phyloP scores from a whole-genome alignment of 2,888 invertebrate genomes.

The Dynastes hyllus region DNA sequence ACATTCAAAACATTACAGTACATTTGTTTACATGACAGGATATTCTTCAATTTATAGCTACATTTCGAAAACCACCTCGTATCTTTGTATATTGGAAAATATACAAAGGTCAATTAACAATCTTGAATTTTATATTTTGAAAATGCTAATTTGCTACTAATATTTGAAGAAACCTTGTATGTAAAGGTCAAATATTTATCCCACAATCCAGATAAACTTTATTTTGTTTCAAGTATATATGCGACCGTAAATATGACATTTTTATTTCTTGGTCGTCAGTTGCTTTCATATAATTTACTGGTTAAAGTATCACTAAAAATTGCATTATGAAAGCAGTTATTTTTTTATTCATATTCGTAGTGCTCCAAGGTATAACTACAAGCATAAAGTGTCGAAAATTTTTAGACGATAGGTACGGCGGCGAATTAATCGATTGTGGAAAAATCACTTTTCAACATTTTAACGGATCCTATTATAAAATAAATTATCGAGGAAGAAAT shows the following conservation, averaged over 20 bases:
- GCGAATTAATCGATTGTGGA: neutral
- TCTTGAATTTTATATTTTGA: neutral
- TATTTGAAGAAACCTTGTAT: too few species aligned
- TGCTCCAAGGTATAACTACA: neutral
- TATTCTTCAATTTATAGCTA: too few species aligned
- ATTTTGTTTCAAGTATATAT: too few species aligned
- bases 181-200: too few species aligned
- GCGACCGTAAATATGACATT: neutral
- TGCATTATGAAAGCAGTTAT: neutral
- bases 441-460: neutral
- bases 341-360: neutral
- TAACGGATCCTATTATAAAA: neutral
- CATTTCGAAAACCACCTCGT: too few species aligned
- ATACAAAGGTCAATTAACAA: too few species aligned
- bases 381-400: constrained; percentile 3
- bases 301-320: neutral
- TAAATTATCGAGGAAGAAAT: neutral
- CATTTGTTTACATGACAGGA: too few species aligned
- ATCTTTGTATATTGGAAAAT: too few species aligned
- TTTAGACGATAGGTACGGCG: neutral
- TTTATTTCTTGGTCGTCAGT: neutral
- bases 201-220: too few species aligned
- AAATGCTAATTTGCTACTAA: too few species aligned
- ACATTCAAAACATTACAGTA: too few species aligned
- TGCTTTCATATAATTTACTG: neutral